These are phyloP conservation scores for Dinocampus coccinellae DNA, from an alignment of 2,888 invertebrate genomes.

Conservation along the genomic window DNA sequence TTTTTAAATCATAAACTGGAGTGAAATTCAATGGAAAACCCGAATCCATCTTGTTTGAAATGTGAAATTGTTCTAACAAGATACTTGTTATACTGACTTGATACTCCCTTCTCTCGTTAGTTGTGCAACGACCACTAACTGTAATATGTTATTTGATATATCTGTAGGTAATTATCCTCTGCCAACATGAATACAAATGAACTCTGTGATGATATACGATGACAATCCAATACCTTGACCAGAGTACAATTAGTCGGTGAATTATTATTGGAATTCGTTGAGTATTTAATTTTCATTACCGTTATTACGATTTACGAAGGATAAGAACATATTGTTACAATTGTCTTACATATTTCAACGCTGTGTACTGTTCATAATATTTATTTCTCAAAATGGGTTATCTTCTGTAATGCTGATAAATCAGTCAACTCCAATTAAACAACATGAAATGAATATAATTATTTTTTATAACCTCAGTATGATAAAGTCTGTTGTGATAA, in stretches of 20 bases:
- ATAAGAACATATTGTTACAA: not conserved
- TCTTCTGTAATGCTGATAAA: not conserved
- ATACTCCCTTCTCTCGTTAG: slow-evolving; percentile 8
- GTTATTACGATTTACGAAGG: not conserved
- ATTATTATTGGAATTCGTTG: not conserved
- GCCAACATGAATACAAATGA: not conserved
- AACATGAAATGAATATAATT: too few relatives aligned
- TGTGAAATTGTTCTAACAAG: slow-evolving; percentile 42
- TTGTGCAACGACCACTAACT: slow-evolving; percentile 43
- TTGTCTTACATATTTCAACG: not conserved
- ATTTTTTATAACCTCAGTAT: too few relatives aligned
- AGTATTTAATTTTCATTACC: not conserved
- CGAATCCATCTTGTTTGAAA: slow-evolving; percentile 29
- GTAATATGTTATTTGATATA: slow-evolving; percentile 21
- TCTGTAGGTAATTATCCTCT: not conserved
- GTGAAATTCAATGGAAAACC: slow-evolving; percentile 40
- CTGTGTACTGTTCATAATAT: not conserved
- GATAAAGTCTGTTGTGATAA: too few relatives aligned
- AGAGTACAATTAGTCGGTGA: not conserved
- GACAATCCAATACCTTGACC: not conserved
- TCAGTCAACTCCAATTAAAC: not conserved
- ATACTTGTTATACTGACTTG: slow-evolving; percentile 43
- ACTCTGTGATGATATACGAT: not conserved
- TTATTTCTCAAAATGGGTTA: not conserved
- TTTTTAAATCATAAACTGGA: slow-evolving; percentile 59